A percentile compares a stretch with the other conserved stretches of the same genome.
Evolutionary conservation across 2,113 vertebrate species (phyloP).

Genomic region (Calidris pygmaea): DNA sequence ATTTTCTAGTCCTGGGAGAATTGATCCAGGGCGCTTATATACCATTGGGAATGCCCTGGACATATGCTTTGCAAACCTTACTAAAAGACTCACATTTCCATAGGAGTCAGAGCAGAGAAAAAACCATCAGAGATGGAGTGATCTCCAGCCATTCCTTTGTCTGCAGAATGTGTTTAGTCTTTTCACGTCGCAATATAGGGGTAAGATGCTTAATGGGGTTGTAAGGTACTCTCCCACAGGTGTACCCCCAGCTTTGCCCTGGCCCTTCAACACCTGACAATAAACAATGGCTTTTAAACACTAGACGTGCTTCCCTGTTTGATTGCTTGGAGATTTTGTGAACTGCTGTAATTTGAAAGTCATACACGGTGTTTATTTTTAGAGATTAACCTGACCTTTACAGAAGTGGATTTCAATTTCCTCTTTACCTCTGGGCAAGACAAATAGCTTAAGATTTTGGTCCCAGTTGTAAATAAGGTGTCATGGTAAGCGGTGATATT

Average conservation of each 20-base stretch:
- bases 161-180: neutral
- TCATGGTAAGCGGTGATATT: neutral
- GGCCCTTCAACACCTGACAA: neutral
- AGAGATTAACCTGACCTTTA: neutral
- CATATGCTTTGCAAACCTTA: neutral
- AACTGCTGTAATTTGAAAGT: neutral
- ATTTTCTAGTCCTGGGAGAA: neutral
- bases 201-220: neutral
- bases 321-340: fast-evolving
- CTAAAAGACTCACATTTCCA: no score
- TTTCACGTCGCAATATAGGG: neutral
- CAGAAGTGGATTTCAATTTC: neutral
- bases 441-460: neutral
- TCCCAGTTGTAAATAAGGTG: neutral
- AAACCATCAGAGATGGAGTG: neutral
- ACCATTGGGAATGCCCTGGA: neutral
- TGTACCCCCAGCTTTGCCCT: neutral
- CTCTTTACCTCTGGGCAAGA: neutral
- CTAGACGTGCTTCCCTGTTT: neutral
- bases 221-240: neutral
- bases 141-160: neutral
- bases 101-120: neutral
- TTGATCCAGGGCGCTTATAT: neutral
- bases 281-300: neutral
- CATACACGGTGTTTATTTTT: neutral